Evolutionary conservation across 2,888 invertebrate species (phyloP).

Genomic region (Calephelis perditalis): DNA sequence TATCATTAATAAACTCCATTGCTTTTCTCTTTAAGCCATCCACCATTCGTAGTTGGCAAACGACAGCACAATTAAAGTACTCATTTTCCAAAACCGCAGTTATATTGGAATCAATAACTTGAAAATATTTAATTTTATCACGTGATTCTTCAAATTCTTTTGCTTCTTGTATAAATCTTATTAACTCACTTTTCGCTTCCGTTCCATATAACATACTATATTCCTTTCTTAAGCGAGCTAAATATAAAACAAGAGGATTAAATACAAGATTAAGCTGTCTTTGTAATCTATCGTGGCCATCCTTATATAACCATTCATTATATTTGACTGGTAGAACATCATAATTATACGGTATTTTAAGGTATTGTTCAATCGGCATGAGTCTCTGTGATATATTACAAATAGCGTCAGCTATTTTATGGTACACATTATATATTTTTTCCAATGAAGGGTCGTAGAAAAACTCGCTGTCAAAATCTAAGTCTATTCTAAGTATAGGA

Average conservation of each 20-base stretch:
- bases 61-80: conserved; percentile 81
- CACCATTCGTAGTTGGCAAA: conserved; percentile 81
- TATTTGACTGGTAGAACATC: conserved; percentile 78
- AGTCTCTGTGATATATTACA: conserved; percentile 76
- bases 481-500: conserved; percentile 79
- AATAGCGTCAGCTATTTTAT: conserved; percentile 76
- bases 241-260: conserved; percentile 75
- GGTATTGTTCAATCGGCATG: conserved; percentile 76
- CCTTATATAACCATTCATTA: conserved; percentile 75
- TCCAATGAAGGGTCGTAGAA: conserved; percentile 78
- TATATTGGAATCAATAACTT: conserved; percentile 78
- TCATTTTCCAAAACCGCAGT: conserved; percentile 81
- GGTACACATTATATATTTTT: conserved; percentile 76
- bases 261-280: conserved; percentile 74
- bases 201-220: conserved; percentile 78
- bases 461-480: conserved; percentile 75
- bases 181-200: conserved; percentile 62
- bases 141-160: conserved; percentile 79
- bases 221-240: conserved; percentile 67
- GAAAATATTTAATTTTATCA: conserved; percentile 79
- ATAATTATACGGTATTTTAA: conserved; percentile 53
- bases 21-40: conserved; percentile 79
- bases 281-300: conserved; percentile 72
- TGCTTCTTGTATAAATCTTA: conserved; percentile 66
- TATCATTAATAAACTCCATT: conserved; percentile 75